Evolutionary conservation across 2,113 vertebrate genomes (phyloP).

Genomic region (Elaphurus davidianus): DNA sequence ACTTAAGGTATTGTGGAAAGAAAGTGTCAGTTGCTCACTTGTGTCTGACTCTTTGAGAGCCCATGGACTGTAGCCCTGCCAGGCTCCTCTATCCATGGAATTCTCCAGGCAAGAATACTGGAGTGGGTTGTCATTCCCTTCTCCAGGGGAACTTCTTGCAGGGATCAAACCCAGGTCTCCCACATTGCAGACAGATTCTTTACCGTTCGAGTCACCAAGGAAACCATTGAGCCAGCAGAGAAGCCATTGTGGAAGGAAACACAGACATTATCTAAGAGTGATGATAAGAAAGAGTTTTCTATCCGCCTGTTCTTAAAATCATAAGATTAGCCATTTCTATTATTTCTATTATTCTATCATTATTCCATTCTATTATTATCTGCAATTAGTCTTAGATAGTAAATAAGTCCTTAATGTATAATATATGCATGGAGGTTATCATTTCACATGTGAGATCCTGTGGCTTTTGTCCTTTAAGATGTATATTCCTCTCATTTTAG

Average conservation of each 20-base stretch:
- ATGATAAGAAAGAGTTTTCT: background rate
- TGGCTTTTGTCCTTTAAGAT: background rate
- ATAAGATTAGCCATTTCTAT: background rate
- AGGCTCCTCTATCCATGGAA: no score
- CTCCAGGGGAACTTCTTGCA: no score
- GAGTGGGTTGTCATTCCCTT: no score
- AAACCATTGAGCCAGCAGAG: no score
- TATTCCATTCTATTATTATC: background rate
- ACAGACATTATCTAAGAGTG: background rate
- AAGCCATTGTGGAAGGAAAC: background rate
- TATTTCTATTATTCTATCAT: background rate
- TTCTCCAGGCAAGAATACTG: no score
- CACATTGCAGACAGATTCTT: no score
- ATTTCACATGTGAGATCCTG: background rate
- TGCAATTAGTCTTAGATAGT: background rate
- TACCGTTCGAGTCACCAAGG: no score
- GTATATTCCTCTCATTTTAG: background rate
- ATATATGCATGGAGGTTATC: background rate
- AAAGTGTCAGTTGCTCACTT: background rate
- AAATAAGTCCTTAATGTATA: background rate
- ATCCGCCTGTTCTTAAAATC: background rate
- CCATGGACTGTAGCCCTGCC: no score
- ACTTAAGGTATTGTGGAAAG: background rate
- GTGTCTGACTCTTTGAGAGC: no score
- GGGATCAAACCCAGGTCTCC: no score